These are phyloP conservation scores for Diplodus sargus DNA, from an alignment of 2,797 vertebrate genomes.

Conservation along the genomic window DNA sequence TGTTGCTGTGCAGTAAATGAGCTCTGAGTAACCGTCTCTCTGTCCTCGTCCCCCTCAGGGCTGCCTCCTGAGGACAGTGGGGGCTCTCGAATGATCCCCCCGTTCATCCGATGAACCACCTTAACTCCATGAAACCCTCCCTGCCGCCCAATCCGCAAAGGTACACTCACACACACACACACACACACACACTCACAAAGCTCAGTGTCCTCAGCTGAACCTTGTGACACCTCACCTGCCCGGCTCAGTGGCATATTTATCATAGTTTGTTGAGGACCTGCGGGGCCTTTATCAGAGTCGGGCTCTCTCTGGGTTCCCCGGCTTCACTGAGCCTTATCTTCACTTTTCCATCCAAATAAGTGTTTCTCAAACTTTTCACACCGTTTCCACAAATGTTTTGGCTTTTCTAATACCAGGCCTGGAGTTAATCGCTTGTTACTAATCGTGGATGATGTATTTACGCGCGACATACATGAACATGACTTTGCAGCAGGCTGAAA, in stretches of 20 bases:
- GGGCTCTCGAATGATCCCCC: conserved; percentile 77
- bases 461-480: no score
- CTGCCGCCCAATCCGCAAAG: conserved; percentile 78
- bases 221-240: conserved; percentile 35
- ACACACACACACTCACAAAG: conserved; percentile 20
- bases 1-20: conserved; percentile 67
- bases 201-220: conserved; percentile 54
- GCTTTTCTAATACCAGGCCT: no score
- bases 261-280: background rate
- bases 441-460: no score
- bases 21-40: conserved; percentile 50
- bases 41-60: conserved; percentile 41
- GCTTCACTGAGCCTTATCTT: background rate
- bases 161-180: conserved; percentile 53
- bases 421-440: no score
- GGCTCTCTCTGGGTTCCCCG: background rate
- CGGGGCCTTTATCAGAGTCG: background rate
- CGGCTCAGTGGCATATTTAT: background rate
- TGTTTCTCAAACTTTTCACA: no score
- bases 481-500: no score
- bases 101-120: conserved; percentile 78
- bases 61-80: conserved; percentile 69
- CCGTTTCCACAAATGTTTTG: no score
- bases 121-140: conserved; percentile 81
- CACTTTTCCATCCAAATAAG: no score